Percentiles rank a stretch among this genome's conserved stretches.
These are phyloP conservation scores for Heliconius cydno DNA, from an alignment of 2,888 invertebrate species.

Conservation along the genomic window DNA sequence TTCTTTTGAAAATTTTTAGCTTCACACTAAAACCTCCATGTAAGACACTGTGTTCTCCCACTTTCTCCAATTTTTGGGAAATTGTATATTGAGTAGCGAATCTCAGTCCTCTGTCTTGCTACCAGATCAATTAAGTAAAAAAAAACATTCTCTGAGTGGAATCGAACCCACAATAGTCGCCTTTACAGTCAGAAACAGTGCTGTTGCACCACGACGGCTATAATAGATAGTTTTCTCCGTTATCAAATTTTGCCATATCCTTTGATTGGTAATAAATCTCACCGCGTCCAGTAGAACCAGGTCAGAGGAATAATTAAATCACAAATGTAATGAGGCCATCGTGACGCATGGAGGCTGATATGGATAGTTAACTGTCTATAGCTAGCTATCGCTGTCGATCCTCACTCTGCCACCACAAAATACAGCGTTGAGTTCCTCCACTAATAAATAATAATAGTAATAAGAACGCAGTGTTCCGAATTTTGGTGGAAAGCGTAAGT, in stretches of 20 bases:
- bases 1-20: too few relatives aligned
- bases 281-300: not conserved
- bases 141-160: not conserved
- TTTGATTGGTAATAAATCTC: not conserved
- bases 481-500: too few relatives aligned
- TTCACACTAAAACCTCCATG: too few relatives aligned
- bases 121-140: not conserved
- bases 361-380: too few relatives aligned
- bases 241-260: not conserved
- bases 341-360: not conserved
- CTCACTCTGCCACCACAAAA: not conserved
- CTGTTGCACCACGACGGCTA: not conserved
- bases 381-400: too few relatives aligned
- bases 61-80: too few relatives aligned
- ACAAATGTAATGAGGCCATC: not conserved
- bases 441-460: too few relatives aligned
- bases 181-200: not conserved
- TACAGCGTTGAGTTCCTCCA: not conserved
- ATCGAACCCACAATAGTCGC: not conserved
- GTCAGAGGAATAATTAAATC: not conserved
- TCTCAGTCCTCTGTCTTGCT: not conserved
- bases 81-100: too few relatives aligned
- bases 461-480: too few relatives aligned
- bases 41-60: too few relatives aligned
- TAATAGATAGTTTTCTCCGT: not conserved